phyloP scores from a whole-genome alignment of 2,113 vertebrate genomes.

The Megaptera novaeangliae region DNA sequence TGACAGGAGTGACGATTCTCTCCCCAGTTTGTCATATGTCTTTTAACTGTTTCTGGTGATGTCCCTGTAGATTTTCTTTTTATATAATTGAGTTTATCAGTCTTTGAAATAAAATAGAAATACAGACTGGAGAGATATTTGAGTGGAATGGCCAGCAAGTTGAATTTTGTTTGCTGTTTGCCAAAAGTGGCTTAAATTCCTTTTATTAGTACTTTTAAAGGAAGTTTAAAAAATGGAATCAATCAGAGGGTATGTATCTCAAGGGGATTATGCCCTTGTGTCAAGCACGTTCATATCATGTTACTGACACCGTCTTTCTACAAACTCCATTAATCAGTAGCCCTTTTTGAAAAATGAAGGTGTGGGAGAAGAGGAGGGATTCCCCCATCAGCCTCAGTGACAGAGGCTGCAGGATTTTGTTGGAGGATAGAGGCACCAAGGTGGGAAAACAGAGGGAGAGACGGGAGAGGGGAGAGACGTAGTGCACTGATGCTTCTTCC shows the following conservation, averaged over 20 bases:
- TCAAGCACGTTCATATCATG: neutral
- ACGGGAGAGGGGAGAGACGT: neutral
- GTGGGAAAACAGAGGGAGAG: neutral
- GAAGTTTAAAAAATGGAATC: neutral
- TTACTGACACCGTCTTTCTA: neutral
- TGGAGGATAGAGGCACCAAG: neutral
- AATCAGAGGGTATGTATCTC: neutral
- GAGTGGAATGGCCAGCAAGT: neutral
- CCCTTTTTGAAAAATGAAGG: neutral
- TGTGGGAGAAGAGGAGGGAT: neutral
- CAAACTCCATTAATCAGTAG: neutral
- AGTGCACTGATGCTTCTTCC: neutral
- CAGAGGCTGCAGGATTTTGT: neutral
- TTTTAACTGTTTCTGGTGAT: neutral
- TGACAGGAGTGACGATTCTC: neutral
- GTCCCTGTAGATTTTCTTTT: constrained; percentile 2
- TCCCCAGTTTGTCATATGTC: neutral
- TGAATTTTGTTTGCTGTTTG: neutral
- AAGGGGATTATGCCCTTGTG: neutral
- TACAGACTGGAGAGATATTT: neutral
- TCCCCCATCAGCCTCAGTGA: neutral
- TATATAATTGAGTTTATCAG: neutral
- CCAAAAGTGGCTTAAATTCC: neutral
- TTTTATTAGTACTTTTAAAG: neutral
- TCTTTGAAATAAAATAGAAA: constrained; percentile 28